phyloP scores from a whole-genome alignment of 2,888 invertebrate species.

The Hypercompe scribonia region DNA sequence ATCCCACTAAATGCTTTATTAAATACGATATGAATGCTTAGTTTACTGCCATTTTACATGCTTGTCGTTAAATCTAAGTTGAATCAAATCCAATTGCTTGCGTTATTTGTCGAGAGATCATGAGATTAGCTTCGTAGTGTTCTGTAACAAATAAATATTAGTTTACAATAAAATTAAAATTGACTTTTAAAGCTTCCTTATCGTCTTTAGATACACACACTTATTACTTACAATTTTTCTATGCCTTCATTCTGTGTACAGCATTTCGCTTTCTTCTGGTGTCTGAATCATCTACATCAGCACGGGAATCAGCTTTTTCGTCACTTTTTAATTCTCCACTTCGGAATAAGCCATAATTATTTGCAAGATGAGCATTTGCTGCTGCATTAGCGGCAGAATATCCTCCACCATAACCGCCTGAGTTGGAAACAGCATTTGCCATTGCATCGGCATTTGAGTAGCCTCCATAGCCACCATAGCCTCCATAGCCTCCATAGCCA shows the following conservation, averaged over 20 bases:
- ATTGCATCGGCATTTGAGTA: slow-evolving; percentile 18
- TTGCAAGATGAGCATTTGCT: slow-evolving; percentile 29
- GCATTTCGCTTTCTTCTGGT: slow-evolving; percentile 43
- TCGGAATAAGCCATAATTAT: slow-evolving; percentile 24
- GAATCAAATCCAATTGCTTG: slow-evolving; percentile 46
- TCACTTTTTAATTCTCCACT: slow-evolving; percentile 29
- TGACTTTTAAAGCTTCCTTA: neutral
- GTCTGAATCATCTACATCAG: slow-evolving; percentile 13
- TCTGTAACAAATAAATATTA: slow-evolving; percentile 35
- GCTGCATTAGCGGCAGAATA: slow-evolving; percentile 25
- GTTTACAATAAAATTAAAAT: neutral
- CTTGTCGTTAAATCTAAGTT: slow-evolving; percentile 44
- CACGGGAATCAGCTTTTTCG: slow-evolving; percentile 15
- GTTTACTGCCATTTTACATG: slow-evolving; percentile 61
- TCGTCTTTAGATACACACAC: neutral
- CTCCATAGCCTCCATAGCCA: slow-evolving; percentile 12
- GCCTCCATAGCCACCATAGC: slow-evolving; percentile 10
- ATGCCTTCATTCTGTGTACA: slow-evolving; percentile 42
- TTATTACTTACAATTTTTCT: slow-evolving; percentile 35
- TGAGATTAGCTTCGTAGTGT: slow-evolving; percentile 18
- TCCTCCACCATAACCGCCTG: slow-evolving; percentile 11
- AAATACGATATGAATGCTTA: slow-evolving; percentile 52
- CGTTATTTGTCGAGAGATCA: slow-evolving; percentile 49
- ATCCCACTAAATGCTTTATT: slow-evolving; percentile 62
- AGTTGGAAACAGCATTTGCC: slow-evolving; percentile 10